Percentiles rank a stretch among this genome's conserved stretches.
phyloP scores from a whole-genome alignment of 1,140 invertebrate genomes.

The Aphidius ervi region DNA sequence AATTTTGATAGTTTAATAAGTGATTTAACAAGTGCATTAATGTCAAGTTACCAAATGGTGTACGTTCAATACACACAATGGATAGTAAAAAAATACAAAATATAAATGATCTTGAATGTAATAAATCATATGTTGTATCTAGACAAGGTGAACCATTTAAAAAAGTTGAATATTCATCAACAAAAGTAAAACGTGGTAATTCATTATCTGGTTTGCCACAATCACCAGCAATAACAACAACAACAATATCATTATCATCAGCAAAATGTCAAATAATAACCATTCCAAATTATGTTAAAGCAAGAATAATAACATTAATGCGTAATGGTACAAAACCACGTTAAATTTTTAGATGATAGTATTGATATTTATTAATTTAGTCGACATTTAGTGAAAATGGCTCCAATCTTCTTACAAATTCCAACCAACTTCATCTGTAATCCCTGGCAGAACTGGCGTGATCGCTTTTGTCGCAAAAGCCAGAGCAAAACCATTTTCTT shows the following conservation, averaged over 20 bases:
- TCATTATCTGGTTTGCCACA: constrained; percentile 46
- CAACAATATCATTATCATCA: no score
- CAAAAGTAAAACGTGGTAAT: constrained; percentile 43
- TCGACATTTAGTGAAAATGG: no score
- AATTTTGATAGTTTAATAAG: constrained; percentile 89
- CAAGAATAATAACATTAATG: constrained; percentile 88
- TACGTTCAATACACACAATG: constrained; percentile 81
- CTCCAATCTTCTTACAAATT: constrained; percentile 83
- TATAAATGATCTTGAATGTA: constrained; percentile 82
- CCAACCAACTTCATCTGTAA: no score
- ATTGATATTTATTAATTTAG: constrained; percentile 85
- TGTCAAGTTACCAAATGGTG: constrained; percentile 86
- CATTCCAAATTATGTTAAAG: constrained; percentile 64
- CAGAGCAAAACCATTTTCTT: no score
- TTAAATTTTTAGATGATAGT: no score
- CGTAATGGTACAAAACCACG: constrained; percentile 90
- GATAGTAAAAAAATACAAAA: constrained; percentile 78
- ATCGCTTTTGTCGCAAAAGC: no score
- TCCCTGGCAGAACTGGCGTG: no score
- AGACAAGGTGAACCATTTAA: constrained; percentile 85
- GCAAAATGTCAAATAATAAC: constrained; percentile 34
- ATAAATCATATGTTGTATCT: constrained; percentile 87
- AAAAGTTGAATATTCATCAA: constrained; percentile 74
- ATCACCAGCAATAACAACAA: constrained; percentile 30
- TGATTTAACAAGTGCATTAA: constrained; percentile 81